Conservation (phyloP, 2,113 vertebrate species). For the Chloroceryle aenea region DNA sequence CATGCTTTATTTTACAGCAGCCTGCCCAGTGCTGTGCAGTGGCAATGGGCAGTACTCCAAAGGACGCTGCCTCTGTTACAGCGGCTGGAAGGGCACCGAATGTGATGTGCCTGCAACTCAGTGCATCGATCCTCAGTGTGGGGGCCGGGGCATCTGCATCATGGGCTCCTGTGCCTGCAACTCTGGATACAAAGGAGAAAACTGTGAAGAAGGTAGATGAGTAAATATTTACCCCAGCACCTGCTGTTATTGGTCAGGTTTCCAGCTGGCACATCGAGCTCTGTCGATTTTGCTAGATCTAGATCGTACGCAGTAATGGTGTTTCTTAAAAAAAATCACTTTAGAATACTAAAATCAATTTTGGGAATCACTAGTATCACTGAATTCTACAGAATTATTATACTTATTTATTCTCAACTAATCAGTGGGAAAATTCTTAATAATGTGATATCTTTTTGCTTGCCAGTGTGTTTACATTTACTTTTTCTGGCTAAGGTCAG, state of each 20-base stretch:
- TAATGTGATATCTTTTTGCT: not conserved
- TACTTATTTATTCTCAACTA: not conserved
- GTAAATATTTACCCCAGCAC: conserved; percentile 10
- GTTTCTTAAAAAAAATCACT: not conserved
- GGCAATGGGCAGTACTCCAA: conserved; percentile 97
- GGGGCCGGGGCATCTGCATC: conserved; percentile 92
- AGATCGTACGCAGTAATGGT: not conserved
- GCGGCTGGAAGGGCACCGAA: conserved; percentile 97
- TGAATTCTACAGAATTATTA: not conserved
- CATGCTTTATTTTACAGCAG: conserved; percentile 79
- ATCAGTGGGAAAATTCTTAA: not conserved
- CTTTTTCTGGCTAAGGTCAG: not conserved
- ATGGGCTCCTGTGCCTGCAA: conserved; percentile 94
- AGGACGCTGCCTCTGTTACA: conserved; percentile 96
- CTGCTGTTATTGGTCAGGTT: conserved; percentile 3
- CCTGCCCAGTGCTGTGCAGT: conserved; percentile 95
- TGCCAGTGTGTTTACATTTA: not conserved
- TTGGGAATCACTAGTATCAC: not conserved
- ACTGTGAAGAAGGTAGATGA: conserved; percentile 91
- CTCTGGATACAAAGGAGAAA: conserved; percentile 92
- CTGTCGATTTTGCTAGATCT: not conserved
- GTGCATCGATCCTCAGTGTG: conserved; percentile 91
- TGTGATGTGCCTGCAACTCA: conserved; percentile 91
- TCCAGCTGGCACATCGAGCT: not conserved
- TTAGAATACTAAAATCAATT: not conserved